phyloP scores from a whole-genome alignment of 2,797 vertebrate species.

The Neosilurus hyrtlii region DNA sequence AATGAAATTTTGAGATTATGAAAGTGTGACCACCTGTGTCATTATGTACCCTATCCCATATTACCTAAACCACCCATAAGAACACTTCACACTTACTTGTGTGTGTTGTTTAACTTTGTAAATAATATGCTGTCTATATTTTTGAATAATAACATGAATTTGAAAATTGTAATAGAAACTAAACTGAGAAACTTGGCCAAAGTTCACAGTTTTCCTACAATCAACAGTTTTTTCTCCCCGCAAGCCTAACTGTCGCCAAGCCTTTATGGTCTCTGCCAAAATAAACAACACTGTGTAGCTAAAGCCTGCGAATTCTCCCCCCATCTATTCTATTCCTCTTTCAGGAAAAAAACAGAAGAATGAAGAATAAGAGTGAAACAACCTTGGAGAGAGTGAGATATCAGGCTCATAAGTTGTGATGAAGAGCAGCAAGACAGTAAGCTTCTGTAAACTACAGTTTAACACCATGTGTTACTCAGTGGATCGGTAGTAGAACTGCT shows the following conservation, averaged over 20 bases:
- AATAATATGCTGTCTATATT: background rate
- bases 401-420: background rate
- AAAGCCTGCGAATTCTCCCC: conserved; percentile 7
- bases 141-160: no score
- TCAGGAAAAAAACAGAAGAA: conserved; percentile 46
- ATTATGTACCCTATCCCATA: background rate
- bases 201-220: conserved; percentile 30
- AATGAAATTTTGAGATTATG: no score
- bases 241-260: conserved; percentile 46
- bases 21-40: background rate
- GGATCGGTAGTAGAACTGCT: conserved; percentile 42
- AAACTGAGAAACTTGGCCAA: conserved; percentile 17
- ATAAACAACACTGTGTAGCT: background rate
- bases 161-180: no score
- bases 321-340: conserved; percentile 13
- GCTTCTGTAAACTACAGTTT: background rate
- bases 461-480: conserved; percentile 23
- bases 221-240: conserved; percentile 39
- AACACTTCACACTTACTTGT: background rate
- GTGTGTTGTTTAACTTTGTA: background rate
- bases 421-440: background rate
- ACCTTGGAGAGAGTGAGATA: background rate
- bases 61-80: background rate
- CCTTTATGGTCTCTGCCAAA: conserved; percentile 55
- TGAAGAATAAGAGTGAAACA: conserved; percentile 37